Conservation (phyloP, 2,888 invertebrate species). For the Gortyna flavago region DNA sequence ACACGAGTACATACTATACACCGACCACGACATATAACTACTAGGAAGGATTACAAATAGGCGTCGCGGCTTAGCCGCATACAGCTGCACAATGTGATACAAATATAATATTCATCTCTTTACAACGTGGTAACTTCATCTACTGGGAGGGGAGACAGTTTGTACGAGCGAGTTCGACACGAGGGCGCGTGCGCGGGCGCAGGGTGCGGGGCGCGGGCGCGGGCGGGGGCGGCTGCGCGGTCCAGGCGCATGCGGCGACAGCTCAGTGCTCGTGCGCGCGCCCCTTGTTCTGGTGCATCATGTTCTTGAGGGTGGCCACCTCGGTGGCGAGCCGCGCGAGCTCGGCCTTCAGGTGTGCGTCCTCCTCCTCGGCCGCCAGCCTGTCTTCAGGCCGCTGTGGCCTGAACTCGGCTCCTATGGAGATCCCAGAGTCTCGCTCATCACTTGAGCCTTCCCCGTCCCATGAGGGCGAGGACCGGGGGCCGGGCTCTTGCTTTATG, state of each 20-base stretch:
- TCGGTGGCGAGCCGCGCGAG: constrained; percentile 96
- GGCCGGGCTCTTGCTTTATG: constrained; percentile 96
- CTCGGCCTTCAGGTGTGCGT: constrained; percentile 95
- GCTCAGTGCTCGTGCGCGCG: constrained; percentile 88
- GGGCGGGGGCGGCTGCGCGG: constrained; percentile 73
- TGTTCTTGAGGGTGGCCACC: constrained; percentile 96
- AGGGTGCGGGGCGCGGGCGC: constrained; percentile 59
- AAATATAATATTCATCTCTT: constrained; percentile 85
- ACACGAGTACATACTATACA: constrained; percentile 75
- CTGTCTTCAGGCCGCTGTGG: constrained; percentile 83
- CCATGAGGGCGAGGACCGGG: constrained; percentile 95
- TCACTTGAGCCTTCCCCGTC: constrained; percentile 97
- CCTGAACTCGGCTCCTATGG: constrained; percentile 93
- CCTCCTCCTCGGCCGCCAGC: constrained; percentile 89
- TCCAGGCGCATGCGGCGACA: constrained; percentile 77
- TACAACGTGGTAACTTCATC: constrained; percentile 89
- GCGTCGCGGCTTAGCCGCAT: constrained; percentile 86
- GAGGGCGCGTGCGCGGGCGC: constrained; percentile 61
- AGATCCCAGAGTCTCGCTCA: constrained; percentile 97
- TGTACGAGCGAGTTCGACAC: constrained; percentile 81
- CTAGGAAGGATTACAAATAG: constrained; percentile 87
- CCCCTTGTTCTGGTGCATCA: constrained; percentile 92
- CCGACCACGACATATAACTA: constrained; percentile 84
- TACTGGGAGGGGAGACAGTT: constrained; percentile 83
- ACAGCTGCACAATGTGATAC: constrained; percentile 88